Evolutionary conservation across 2,113 vertebrate species (phyloP).

Genomic region (Connochaetes taurinus): DNA sequence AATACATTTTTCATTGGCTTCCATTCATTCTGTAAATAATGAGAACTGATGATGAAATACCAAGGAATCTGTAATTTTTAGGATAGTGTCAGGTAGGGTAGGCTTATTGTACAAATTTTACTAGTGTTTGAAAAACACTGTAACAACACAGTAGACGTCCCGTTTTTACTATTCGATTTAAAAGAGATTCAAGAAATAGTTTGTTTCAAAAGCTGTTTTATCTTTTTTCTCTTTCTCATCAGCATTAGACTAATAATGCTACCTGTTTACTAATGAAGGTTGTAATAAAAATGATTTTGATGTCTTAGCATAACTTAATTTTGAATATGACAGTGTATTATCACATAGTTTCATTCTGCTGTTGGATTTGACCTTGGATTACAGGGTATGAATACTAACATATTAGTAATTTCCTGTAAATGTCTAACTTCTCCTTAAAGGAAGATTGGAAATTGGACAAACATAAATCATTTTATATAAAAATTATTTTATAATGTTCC

Average conservation of each 20-base stretch:
- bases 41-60: neutral
- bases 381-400: constrained; percentile 12
- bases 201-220: neutral
- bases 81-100: constrained; percentile 11
- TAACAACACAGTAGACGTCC: neutral
- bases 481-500: constrained; percentile 44
- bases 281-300: constrained; percentile 42
- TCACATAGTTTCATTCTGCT: neutral
- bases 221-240: neutral
- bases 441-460: constrained; percentile 38
- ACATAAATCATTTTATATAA: constrained; percentile 53
- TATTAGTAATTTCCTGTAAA: constrained; percentile 52
- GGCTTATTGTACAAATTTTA: neutral
- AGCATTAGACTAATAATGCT: neutral
- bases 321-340: neutral
- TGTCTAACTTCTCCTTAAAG: constrained; percentile 21
- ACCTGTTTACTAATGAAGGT: neutral
- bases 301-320: constrained; percentile 8
- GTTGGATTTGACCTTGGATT: constrained; percentile 36
- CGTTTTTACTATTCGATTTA: neutral
- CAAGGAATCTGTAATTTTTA: constrained; percentile 6
- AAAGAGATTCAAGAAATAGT: neutral
- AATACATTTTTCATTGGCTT: neutral
- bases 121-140: neutral
- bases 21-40: neutral